Percentiles rank a stretch among this genome's conserved stretches.
phyloP scores from a whole-genome alignment of 2,113 vertebrate species.

The Meleagris gallopavo region DNA sequence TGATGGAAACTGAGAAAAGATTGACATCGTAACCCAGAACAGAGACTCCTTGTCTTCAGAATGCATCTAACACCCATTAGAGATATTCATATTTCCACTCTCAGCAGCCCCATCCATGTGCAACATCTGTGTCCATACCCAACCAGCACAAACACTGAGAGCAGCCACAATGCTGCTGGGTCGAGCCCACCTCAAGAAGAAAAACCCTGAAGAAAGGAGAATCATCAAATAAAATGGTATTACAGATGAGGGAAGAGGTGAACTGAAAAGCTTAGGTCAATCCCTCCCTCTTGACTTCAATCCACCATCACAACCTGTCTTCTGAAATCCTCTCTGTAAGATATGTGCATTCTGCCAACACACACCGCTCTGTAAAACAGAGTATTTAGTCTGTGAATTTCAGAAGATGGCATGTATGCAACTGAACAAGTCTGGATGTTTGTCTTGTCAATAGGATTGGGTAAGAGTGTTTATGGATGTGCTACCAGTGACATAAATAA shows the following conservation, averaged over 20 bases:
- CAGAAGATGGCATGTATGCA: background rate
- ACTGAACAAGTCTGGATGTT: background rate
- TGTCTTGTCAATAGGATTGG: rapidly evolving
- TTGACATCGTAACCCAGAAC: background rate
- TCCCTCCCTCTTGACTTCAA: background rate
- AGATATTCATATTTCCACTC: background rate
- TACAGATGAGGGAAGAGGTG: background rate
- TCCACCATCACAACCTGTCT: rapidly evolving
- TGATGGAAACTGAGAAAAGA: background rate
- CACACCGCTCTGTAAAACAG: rapidly evolving
- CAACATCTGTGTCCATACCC: background rate
- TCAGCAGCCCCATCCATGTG: background rate
- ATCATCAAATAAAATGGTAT: rapidly evolving
- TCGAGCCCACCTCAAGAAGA: background rate
- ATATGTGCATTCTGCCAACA: rapidly evolving
- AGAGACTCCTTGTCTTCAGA: background rate
- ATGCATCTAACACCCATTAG: rapidly evolving
- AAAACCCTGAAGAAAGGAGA: background rate
- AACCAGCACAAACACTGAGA: background rate
- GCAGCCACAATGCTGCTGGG: rapidly evolving
- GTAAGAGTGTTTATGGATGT: background rate
- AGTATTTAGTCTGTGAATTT: rapidly evolving
- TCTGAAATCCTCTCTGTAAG: background rate
- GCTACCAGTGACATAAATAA: background rate
- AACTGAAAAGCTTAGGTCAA: background rate